A percentile compares a stretch with the other conserved stretches of the same genome.
phyloP scores from a whole-genome alignment of 2,888 invertebrate species.

The Volucella bombylans region DNA sequence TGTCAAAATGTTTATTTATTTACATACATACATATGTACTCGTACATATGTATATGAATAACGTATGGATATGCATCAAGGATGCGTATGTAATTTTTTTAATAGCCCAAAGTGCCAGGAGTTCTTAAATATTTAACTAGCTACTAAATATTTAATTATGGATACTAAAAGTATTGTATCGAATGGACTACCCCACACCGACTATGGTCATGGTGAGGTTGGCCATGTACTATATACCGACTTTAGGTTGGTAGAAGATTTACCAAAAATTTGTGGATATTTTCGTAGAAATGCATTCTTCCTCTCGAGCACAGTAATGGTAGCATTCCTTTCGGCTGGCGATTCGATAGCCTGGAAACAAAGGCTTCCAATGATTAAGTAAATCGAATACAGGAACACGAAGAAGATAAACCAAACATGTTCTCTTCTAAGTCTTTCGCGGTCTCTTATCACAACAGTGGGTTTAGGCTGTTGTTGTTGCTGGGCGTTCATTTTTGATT shows the following conservation, averaged over 20 bases:
- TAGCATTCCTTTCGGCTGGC: conserved; percentile 85
- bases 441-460: conserved; percentile 22
- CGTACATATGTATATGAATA: neutral
- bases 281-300: conserved; percentile 84
- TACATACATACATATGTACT: too few relatives aligned
- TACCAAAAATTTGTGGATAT: conserved; percentile 87
- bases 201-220: neutral
- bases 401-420: conserved; percentile 83
- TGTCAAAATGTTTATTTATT: neutral
- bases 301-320: conserved; percentile 83
- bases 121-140: conserved; percentile 46
- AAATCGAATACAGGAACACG: conserved; percentile 85
- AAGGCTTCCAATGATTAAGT: conserved; percentile 86
- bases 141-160: neutral
- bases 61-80: too few relatives aligned
- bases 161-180: too few relatives aligned
- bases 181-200: neutral
- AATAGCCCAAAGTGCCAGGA: neutral
- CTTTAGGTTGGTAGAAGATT: conserved; percentile 64
- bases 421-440: conserved; percentile 60
- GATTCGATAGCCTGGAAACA: conserved; percentile 87
- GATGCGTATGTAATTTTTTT: too few relatives aligned
- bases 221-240: neutral
- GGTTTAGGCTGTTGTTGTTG: neutral
- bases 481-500: conserved; percentile 61